Conservation (phyloP, 2,113 vertebrate genomes). For the Chitala chitala region DNA sequence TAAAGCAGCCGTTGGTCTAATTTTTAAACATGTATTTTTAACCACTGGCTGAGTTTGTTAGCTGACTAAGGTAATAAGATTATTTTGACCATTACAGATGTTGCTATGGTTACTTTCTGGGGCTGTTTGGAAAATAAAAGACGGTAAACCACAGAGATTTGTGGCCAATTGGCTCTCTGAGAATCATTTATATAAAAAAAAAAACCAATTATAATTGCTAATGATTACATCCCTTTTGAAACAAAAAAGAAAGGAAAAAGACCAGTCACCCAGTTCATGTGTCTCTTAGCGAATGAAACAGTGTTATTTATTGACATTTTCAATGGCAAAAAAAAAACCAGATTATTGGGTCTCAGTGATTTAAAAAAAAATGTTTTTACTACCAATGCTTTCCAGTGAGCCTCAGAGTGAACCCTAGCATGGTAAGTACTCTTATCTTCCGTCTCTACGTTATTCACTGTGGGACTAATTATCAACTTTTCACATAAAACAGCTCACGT, state of each 20-base stretch:
- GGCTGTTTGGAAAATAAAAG: slow-evolving; percentile 13
- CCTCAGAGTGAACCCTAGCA: slow-evolving; percentile 47
- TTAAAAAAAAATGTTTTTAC: slow-evolving; percentile 25
- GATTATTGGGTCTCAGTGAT: slow-evolving; percentile 32
- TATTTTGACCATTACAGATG: slow-evolving; percentile 30
- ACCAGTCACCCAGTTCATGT: slow-evolving; percentile 33
- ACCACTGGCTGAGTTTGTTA: slow-evolving; percentile 21
- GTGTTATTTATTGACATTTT: slow-evolving; percentile 25
- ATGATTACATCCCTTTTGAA: slow-evolving; percentile 58
- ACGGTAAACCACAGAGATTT: slow-evolving; percentile 40
- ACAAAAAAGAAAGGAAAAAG: slow-evolving; percentile 30
- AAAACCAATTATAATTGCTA: slow-evolving; percentile 64
- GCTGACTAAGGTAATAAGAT: slow-evolving; percentile 30
- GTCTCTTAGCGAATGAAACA: neutral
- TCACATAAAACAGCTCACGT: slow-evolving; percentile 77
- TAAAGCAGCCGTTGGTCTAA: too few relatives aligned
- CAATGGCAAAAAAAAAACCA: slow-evolving; percentile 21
- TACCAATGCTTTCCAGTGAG: slow-evolving; percentile 48
- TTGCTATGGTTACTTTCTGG: slow-evolving; percentile 40
- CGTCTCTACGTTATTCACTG: slow-evolving; percentile 85
- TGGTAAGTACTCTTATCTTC: slow-evolving; percentile 68
- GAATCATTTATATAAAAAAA: slow-evolving; percentile 58
- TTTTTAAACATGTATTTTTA: too few relatives aligned
- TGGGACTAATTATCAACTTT: slow-evolving; percentile 98
- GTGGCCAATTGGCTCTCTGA: slow-evolving; percentile 48